Percentiles rank a stretch among this genome's conserved stretches.
phyloP scores from a whole-genome alignment of 2,113 vertebrate genomes.

The Neogale vison region DNA sequence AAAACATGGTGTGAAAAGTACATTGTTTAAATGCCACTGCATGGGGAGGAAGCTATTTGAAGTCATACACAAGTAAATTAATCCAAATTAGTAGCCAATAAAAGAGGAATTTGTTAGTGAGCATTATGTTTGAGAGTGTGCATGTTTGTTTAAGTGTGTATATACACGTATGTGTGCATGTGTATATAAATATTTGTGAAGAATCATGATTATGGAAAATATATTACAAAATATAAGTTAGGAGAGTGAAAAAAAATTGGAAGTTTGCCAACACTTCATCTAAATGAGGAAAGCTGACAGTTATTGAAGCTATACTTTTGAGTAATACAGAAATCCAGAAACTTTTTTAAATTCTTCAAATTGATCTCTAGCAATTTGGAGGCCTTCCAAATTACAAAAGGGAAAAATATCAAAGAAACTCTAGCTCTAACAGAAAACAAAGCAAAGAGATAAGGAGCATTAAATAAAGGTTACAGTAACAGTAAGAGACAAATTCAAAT shows the following conservation, averaged over 20 bases:
- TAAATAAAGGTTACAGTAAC: neutral
- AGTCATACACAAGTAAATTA: neutral
- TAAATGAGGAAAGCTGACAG: neutral
- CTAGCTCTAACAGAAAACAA: conserved; percentile 18
- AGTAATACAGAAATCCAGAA: conserved; percentile 13
- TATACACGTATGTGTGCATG: neutral
- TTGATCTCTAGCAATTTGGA: conserved; percentile 38
- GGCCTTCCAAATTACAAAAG: neutral
- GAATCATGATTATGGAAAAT: neutral
- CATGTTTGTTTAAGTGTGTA: neutral
- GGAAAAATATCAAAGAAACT: conserved; percentile 42
- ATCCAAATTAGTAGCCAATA: neutral
- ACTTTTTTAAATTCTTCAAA: conserved; percentile 18
- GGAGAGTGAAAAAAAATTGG: neutral
- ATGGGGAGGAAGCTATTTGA: neutral
- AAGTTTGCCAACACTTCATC: neutral
- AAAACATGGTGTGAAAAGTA: neutral
- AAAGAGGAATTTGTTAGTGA: neutral
- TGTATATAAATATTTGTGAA: neutral
- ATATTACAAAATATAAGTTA: neutral
- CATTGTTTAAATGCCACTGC: neutral
- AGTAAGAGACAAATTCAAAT: conserved; percentile 16
- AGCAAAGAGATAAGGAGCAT: conserved; percentile 18
- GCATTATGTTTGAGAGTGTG: neutral
- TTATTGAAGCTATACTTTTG: neutral